A percentile compares a stretch with the other conserved stretches of the same genome.
These are phyloP conservation scores for Ectobius pallidus DNA, from an alignment of 2,888 invertebrate genomes.

Conservation along the genomic window DNA sequence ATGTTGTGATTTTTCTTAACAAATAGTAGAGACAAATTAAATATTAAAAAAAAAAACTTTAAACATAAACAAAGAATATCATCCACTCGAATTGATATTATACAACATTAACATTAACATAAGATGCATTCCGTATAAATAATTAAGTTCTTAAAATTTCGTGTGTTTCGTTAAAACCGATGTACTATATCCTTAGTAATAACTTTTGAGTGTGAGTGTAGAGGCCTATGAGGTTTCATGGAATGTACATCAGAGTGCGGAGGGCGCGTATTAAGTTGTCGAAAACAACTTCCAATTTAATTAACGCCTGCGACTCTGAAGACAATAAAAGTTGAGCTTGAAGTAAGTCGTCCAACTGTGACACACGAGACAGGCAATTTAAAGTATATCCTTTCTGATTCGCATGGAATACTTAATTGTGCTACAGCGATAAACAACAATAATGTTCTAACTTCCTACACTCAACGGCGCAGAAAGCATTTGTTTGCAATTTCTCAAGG, in stretches of 20 bases:
- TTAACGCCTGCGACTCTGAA: not conserved
- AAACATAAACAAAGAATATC: too few species aligned
- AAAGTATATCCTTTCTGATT: constrained; percentile 19
- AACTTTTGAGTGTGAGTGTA: not conserved
- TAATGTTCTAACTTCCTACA: not conserved
- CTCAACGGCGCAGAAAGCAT: not conserved
- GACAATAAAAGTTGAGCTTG: not conserved
- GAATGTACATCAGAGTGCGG: too few species aligned
- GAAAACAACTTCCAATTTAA: constrained; percentile 9
- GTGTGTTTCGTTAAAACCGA: too few species aligned
- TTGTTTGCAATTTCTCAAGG: too few species aligned
- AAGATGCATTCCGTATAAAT: too few species aligned
- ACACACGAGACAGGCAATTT: constrained; percentile 3
- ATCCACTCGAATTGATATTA: too few species aligned
- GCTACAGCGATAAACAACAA: constrained; percentile 10
- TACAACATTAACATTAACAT: too few species aligned
- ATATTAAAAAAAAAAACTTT: too few species aligned
- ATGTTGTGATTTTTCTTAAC: too few species aligned
- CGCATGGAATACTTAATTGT: constrained; percentile 19
- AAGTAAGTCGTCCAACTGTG: not conserved
- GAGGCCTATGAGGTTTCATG: not conserved
- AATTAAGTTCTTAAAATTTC: too few species aligned
- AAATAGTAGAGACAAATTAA: too few species aligned
- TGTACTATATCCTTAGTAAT: too few species aligned
- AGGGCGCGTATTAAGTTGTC: constrained; percentile 10